Evolutionary conservation across 1,140 invertebrate species (phyloP), one percentile per base, ranked within the genome.

Genomic region (Thrips palmi): DNA sequence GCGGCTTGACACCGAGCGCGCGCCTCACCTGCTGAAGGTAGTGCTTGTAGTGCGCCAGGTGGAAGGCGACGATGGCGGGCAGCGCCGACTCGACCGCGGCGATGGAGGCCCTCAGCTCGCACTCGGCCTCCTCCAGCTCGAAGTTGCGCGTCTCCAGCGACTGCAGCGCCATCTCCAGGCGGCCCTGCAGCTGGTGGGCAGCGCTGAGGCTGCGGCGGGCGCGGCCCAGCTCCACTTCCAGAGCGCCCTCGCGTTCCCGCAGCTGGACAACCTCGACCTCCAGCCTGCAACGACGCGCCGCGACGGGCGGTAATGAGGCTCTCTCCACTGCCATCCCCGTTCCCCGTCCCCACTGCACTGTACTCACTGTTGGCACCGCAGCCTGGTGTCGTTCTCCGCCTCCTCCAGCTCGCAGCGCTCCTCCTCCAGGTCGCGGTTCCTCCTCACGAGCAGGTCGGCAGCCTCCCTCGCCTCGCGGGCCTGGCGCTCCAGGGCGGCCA

Each of bases 131-230:
- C 46, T 67, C 64, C 27, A 76, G 47, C 41, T 67, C 58, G 17
- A 60, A 60, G 41, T 71, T 66, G 20, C 59, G 60, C 27, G 63
- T 60, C 48, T 79, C 73, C 4, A 67, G 68, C 31, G 63, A 35
- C 12, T 50, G 41, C 1, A 51, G 37, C 5, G 45, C 10, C 2
- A 40, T 40, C 37, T 52, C 51, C 41, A 51, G 45, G 23, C 15
- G 33, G 33, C 12, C 23, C 33, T 7, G 23, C n/a, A 14, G 14
- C n/a, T 6, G 19, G 11, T 4, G 6, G 19, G 6, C 33, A 4
- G 15, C 6, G 14, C 8, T 18, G 33, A 7, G 33, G 18, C 24
- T 36, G 31, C 10, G 37, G 23, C 0, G 42, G 28, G 10, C 45
- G 42, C 37, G 47, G 43, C n/a, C 36, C 39, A 3, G 44, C 47